phyloP scores from a whole-genome alignment of 1,140 invertebrate species.

The Brachionus sp. region DNA sequence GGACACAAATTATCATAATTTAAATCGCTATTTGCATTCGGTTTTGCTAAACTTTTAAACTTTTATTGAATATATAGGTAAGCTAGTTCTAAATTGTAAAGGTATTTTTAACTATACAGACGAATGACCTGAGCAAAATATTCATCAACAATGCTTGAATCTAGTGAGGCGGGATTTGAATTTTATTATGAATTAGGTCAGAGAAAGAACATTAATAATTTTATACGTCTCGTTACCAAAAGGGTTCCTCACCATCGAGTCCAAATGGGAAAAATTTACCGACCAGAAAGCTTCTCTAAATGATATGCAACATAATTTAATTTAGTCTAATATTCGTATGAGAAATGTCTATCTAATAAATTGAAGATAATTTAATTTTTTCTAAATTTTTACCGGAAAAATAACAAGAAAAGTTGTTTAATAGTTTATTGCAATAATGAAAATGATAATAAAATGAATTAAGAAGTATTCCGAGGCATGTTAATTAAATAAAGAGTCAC shows the following conservation, averaged over 20 bases:
- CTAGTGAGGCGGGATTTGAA: constrained; percentile 7
- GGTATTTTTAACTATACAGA: neutral
- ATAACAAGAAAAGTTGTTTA: no score
- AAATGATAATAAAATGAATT: no score
- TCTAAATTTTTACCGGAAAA: no score
- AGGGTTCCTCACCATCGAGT: neutral
- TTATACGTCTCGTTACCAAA: neutral
- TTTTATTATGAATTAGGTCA: neutral
- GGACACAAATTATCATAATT: constrained; percentile 23
- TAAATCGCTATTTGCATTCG: constrained; percentile 9
- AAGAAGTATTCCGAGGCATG: no score
- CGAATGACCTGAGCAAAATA: neutral
- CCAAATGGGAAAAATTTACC: constrained; percentile 5
- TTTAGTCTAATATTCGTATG: neutral
- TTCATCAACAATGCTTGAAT: neutral
- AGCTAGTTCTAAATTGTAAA: constrained; percentile 31
- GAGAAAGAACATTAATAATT: neutral
- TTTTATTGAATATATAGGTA: constrained; percentile 8
- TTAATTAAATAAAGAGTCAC: no score
- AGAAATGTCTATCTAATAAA: neutral
- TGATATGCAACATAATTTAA: neutral
- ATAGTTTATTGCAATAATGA: no score
- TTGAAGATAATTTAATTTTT: neutral
- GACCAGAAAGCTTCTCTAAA: neutral
- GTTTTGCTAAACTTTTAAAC: constrained; percentile 37